Evolutionary conservation across 2,797 vertebrate genomes (phyloP).

Genomic region (Pseudotriccus pelzelni): DNA sequence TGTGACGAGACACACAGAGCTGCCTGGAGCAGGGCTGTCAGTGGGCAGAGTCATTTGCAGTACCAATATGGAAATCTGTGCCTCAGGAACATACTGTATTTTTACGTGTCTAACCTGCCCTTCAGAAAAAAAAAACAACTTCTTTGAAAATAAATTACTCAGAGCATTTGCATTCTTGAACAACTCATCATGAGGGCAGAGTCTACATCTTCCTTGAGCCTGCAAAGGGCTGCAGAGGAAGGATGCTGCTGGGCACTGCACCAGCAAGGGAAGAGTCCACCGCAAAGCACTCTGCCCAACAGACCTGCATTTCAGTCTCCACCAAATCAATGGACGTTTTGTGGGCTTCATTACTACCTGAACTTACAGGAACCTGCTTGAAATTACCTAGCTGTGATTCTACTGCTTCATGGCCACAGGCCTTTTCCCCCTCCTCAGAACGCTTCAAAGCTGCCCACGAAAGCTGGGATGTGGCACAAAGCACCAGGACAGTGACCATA

Average conservation of each 20-base stretch:
- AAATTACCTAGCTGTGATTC: not conserved
- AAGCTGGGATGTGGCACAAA: not conserved
- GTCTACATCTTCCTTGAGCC: not conserved
- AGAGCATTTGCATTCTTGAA: not conserved
- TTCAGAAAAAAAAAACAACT: constrained; percentile 11
- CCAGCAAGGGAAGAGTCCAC: not conserved
- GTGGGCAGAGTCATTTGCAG: not conserved
- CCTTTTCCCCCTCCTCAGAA: not conserved
- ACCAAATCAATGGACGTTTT: not conserved
- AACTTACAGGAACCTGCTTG: not conserved
- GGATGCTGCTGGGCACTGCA: not conserved
- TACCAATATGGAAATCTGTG: not conserved
- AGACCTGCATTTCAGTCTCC: not conserved
- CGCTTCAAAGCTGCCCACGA: not conserved
- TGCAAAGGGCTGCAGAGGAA: not conserved
- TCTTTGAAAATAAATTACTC: constrained; percentile 14
- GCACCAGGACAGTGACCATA: not conserved
- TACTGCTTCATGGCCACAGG: not conserved
- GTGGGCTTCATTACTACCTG: not conserved
- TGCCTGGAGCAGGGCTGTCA: not conserved
- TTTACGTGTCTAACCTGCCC: not conserved
- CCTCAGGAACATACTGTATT: not conserved
- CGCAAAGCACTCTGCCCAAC: not conserved
- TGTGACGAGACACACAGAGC: not conserved
- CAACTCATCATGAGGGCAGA: not conserved